phyloP scores from a whole-genome alignment of 2,113 vertebrate species.

The Oncorhynchus mykiss region DNA sequence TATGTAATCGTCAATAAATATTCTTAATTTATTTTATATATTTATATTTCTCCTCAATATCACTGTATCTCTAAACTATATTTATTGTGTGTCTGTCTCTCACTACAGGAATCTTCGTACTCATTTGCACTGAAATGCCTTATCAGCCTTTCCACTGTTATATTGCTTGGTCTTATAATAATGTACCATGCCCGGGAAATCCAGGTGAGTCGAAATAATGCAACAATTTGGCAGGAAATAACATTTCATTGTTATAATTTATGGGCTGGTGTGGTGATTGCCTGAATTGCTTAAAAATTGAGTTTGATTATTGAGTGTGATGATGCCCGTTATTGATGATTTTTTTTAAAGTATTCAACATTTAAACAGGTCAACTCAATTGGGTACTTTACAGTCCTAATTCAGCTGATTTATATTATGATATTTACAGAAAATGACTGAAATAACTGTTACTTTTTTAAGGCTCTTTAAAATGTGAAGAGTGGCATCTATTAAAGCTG shows the following conservation, averaged over 20 bases:
- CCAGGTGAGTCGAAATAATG: constrained; percentile 79
- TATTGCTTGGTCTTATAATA: constrained; percentile 92
- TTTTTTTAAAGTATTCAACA: background rate
- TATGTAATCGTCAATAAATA: too few species aligned
- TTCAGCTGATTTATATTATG: background rate
- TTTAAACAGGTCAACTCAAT: background rate
- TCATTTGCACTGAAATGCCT: constrained; percentile 96
- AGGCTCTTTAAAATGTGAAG: background rate
- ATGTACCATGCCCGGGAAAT: constrained; percentile 95
- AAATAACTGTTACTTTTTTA: background rate
- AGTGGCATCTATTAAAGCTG: background rate
- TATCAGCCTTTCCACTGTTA: constrained; percentile 94
- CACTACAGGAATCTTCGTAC: constrained; percentile 84
- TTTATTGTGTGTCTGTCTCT: constrained; percentile 42
- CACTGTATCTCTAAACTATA: constrained; percentile 21
- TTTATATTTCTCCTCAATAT: too few species aligned
- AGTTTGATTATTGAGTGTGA: constrained; percentile 1
- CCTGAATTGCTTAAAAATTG: background rate
- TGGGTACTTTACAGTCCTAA: background rate
- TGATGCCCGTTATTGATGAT: background rate
- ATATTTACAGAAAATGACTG: background rate
- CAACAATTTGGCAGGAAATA: background rate
- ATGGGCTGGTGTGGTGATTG: background rate
- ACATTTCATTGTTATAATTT: background rate
- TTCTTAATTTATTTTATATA: too few species aligned